Base-by-base conservation (phyloP, 2,888 invertebrate genomes). In the Apodemia duryi region DNA sequence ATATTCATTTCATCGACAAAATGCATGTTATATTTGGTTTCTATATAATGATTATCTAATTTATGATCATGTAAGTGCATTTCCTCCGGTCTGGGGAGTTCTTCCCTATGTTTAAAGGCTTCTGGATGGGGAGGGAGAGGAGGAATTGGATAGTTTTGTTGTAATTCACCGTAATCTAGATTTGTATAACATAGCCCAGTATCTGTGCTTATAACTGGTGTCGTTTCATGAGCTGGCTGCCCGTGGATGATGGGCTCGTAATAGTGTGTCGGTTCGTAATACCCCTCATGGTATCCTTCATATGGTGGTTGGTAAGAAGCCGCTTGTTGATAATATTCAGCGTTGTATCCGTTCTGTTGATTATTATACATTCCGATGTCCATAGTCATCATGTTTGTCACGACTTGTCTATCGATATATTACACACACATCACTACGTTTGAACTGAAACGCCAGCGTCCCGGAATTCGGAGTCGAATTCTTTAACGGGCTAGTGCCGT, bases 171-270 rank as follows among this genome's bases (percentile, higher is more conserved):
- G 76, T 97, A 97, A 84, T 98, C 97, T 75, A 98, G 87, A 82
- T 97, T 97, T 0, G 97, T 97, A 83, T 98, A 98, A 83, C 97
- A 97, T 67, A 98, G 91, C 0, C 97, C 97, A 57, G 97, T 95
- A 77, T 97, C 97, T 1, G 96, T 95, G 78, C 95, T 96, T 73
- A 97, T 97, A 61, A 97, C 96, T 13, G 95, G 93, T 3, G 94
- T 88, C 0, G 92, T 82, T 64, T 89, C 88, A 65, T 84, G 86
- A 65, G 88, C 77, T 38, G 86, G 81, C 66, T 92, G 91, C 69
- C 90, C 82, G 71, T 86, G 83, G 63, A 91, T 77, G 65, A 93
- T 79, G 7, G 88, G 86, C 68, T 91, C 90, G 78, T 93, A 94
- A 75, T 93, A 93, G 67, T 92, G 91, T 1, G 93, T 80, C 1